These are phyloP conservation scores for Penelope pileata DNA, from an alignment of 2,113 vertebrate genomes.

Conservation along the genomic window DNA sequence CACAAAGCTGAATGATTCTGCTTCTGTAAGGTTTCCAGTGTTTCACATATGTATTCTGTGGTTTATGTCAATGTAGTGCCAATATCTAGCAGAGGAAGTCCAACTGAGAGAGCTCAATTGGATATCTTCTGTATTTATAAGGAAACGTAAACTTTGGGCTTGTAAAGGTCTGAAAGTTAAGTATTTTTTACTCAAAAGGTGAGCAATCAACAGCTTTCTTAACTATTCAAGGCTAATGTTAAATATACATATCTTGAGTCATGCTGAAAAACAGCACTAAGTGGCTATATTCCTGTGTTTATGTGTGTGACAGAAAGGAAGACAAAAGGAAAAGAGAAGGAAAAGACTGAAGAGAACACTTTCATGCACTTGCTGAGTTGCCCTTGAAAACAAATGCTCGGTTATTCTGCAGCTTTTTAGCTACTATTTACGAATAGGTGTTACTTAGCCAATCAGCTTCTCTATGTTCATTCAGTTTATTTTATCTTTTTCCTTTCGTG, in stretches of 20 bases:
- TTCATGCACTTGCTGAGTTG: not conserved
- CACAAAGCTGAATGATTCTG: not conserved
- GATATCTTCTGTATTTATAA: not conserved
- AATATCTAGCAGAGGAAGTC: not conserved
- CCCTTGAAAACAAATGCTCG: not conserved
- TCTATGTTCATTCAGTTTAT: not conserved
- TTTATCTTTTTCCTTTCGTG: not conserved
- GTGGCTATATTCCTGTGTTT: not conserved
- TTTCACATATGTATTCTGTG: not conserved
- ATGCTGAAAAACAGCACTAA: not conserved
- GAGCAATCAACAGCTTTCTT: not conserved
- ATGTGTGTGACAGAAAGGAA: not conserved
- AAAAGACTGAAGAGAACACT: not conserved
- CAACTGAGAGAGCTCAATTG: not conserved
- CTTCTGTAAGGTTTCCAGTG: not conserved
- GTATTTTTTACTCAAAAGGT: not conserved
- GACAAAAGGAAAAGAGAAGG: not conserved
- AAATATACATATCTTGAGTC: not conserved
- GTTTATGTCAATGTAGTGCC: not conserved
- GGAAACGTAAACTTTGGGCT: not conserved
- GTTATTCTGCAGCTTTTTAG: not conserved
- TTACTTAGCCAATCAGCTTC: not conserved
- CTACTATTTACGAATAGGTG: not conserved
- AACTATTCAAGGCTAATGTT: not conserved
- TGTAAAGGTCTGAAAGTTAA: not conserved